Conservation (phyloP, 2,888 invertebrate genomes). For the Frankliniella intonsa region DNA sequence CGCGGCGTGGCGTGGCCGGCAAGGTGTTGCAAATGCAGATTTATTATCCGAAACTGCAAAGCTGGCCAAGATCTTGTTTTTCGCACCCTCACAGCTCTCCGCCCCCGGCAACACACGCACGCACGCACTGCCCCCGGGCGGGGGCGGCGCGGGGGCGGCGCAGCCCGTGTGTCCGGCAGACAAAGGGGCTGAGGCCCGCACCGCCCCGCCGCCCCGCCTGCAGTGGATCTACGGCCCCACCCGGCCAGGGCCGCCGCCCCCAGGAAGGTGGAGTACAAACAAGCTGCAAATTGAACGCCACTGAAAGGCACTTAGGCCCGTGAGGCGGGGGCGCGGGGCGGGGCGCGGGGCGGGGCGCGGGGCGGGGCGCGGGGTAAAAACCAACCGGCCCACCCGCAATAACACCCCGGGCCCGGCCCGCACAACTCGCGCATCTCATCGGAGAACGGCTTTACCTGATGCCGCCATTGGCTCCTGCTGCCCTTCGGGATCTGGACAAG, state of each 20-base stretch:
- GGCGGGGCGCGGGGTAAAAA: too few relatives aligned
- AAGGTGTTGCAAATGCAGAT: slow-evolving; percentile 26
- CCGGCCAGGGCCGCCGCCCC: background rate
- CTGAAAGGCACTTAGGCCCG: slow-evolving; percentile 22
- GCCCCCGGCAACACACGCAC: background rate
- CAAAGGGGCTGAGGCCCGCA: background rate
- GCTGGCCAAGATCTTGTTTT: slow-evolving; percentile 26
- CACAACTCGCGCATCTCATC: too few relatives aligned
- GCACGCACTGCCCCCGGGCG: background rate
- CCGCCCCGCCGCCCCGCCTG: background rate
- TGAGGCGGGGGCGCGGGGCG: too few relatives aligned
- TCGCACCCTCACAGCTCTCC: background rate
- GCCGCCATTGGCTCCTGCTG: too few relatives aligned
- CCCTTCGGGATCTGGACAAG: too few relatives aligned
- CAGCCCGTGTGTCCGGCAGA: background rate
- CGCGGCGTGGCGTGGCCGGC: background rate
- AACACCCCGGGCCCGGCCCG: too few relatives aligned
- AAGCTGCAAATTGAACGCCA: slow-evolving; percentile 20
- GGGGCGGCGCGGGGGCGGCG: background rate
- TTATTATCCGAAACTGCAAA: slow-evolving; percentile 23
- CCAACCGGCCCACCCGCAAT: too few relatives aligned
- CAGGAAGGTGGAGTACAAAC: slow-evolving; percentile 19
- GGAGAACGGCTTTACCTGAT: too few relatives aligned
- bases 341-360: too few relatives aligned
- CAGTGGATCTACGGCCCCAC: slow-evolving; percentile 13